A percentile compares a stretch with the other conserved stretches of the same genome.
phyloP scores from a whole-genome alignment of 2,888 invertebrate genomes.

The Auanema freiburgensis region DNA sequence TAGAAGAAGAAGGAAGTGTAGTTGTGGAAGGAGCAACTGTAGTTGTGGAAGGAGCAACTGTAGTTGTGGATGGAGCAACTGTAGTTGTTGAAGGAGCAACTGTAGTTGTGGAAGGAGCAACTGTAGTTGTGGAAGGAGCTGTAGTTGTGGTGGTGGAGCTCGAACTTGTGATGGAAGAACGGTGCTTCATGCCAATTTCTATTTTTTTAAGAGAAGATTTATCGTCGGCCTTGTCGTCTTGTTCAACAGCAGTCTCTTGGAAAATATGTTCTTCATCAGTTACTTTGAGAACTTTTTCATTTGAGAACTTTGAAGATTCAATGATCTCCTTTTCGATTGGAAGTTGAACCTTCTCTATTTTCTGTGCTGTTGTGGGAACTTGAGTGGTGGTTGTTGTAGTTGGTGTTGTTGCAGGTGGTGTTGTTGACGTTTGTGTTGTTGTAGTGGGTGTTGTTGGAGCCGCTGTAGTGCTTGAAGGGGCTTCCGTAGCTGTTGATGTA shows the following conservation, averaged over 20 bases:
- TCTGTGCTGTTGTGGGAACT: constrained; percentile 13
- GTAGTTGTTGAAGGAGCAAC: constrained; percentile 16
- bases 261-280: constrained; percentile 15
- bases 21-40: constrained; percentile 11
- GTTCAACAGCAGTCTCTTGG: constrained; percentile 16
- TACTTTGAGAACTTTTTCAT: constrained; percentile 13
- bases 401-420: constrained; percentile 1
- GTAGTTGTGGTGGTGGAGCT: constrained; percentile 7
- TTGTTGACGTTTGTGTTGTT: constrained; percentile 4
- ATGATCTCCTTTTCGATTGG: constrained; percentile 11
- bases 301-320: constrained; percentile 22
- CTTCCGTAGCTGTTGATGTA: constrained; percentile 15
- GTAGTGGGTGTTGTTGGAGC: background rate
- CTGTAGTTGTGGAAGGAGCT: constrained; percentile 3
- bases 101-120: constrained; percentile 16
- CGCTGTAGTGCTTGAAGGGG: constrained; percentile 13
- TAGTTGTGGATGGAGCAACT: constrained; percentile 22
- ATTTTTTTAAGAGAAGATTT: background rate
- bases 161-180: background rate
- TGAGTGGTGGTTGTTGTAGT: constrained; percentile 3
- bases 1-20: background rate
- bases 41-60: constrained; percentile 8
- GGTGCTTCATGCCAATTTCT: no score
- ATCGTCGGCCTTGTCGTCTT: background rate
- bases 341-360: constrained; percentile 1